phyloP scores from a whole-genome alignment of 92 coral and sea anemone genomes.

The Muricea muricata region DNA sequence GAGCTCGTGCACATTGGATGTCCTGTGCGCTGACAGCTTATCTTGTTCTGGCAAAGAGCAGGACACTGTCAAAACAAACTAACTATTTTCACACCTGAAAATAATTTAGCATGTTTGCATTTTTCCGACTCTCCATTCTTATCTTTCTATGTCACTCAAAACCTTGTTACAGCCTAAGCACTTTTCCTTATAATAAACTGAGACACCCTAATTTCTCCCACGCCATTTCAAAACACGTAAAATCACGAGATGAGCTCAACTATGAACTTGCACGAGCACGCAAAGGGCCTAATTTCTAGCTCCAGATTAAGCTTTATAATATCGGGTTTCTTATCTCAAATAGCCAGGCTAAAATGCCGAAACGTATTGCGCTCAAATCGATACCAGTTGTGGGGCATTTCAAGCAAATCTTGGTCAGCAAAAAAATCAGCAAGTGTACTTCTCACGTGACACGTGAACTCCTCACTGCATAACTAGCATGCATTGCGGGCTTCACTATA shows the following conservation, averaged over 20 bases:
- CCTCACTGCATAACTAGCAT: background rate
- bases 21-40: background rate
- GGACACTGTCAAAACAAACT: constrained; percentile 14
- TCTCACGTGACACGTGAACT: background rate
- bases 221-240: background rate
- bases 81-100: constrained; percentile 34
- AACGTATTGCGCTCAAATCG: background rate
- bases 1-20: background rate
- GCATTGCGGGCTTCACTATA: background rate
- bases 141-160: constrained; percentile 30
- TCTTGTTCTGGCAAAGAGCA: background rate
- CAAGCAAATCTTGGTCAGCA: background rate
- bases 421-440: background rate
- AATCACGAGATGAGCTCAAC: background rate
- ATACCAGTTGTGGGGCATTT: constrained; percentile 4
- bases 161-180: constrained; percentile 31
- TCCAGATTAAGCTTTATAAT: background rate
- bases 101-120: constrained; percentile 15
- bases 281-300: background rate
- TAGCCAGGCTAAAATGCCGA: background rate
- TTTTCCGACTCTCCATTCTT: constrained; percentile 19
- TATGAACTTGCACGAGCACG: background rate
- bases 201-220: background rate
- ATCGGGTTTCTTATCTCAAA: background rate
- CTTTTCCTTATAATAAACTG: background rate